phyloP scores from a whole-genome alignment of 37 sponge, comb jelly and placozoan genomes.

The Petrosia ficiformis region DNA sequence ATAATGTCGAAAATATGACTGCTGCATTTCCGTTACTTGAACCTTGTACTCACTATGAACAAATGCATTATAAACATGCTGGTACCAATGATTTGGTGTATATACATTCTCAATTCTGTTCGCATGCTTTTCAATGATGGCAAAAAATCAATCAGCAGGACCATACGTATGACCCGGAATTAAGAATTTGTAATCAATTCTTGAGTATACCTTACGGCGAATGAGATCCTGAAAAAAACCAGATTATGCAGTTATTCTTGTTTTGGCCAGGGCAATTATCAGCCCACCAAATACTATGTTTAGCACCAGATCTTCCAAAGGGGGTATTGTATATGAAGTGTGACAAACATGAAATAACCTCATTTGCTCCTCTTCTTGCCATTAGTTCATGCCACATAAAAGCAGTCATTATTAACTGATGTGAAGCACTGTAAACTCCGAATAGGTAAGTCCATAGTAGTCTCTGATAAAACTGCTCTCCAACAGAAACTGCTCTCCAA shows the following conservation, averaged over 20 bases:
- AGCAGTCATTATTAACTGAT: slow-evolving; percentile 24
- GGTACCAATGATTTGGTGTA: slow-evolving; percentile 33
- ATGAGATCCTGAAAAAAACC: slow-evolving; percentile 58
- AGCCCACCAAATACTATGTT: slow-evolving; percentile 59
- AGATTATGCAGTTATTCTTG: slow-evolving; percentile 43
- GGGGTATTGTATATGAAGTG: slow-evolving; percentile 25
- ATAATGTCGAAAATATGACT: slow-evolving; percentile 20
- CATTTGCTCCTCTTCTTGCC: slow-evolving; percentile 35
- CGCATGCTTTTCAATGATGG: slow-evolving; percentile 25
- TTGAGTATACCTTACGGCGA: slow-evolving; percentile 35
- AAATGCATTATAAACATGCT: slow-evolving; percentile 19
- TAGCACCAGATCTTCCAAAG: slow-evolving; percentile 42
- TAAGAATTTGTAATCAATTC: slow-evolving; percentile 49
- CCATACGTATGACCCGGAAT: slow-evolving; percentile 60
- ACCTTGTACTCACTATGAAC: background rate
- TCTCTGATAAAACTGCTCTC: slow-evolving; percentile 36
- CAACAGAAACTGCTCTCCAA: slow-evolving; percentile 63
- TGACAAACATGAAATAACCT: slow-evolving; percentile 37
- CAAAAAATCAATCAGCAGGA: slow-evolving; percentile 32
- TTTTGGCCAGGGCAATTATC: slow-evolving; percentile 65
- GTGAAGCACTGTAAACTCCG: slow-evolving; percentile 55
- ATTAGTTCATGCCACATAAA: slow-evolving; percentile 65
- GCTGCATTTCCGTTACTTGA: slow-evolving; percentile 42
- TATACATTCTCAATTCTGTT: slow-evolving; percentile 34
- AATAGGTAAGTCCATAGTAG: slow-evolving; percentile 64